Conservation (phyloP, 37 sponge, comb jelly and placozoan genomes). For the Spongilla lacustris region DNA sequence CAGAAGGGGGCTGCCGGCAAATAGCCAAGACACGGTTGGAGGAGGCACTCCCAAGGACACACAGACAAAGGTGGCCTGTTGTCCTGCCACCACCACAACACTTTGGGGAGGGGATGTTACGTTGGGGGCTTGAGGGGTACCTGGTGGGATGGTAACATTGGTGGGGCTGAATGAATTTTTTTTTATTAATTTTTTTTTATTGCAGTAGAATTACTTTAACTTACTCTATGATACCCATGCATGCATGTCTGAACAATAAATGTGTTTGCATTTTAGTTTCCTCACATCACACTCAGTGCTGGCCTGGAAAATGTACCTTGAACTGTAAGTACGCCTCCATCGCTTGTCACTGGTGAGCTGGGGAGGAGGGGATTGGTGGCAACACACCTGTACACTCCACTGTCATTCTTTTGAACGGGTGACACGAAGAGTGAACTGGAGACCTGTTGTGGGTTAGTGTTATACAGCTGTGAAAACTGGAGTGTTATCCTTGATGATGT, state of each 20-base stretch:
- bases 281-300: too few species aligned
- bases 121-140: conserved; percentile 18
- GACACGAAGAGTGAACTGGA: conserved; percentile 54
- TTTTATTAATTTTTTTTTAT: neutral
- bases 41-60: conserved; percentile 53
- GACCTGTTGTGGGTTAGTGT: conserved; percentile 29
- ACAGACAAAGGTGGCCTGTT: conserved; percentile 42
- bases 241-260: too few species aligned
- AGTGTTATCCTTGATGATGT: conserved; percentile 17
- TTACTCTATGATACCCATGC: neutral
- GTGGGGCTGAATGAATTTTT: neutral
- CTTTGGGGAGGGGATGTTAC: conserved; percentile 38
- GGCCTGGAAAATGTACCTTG: conserved; percentile 56
- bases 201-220: neutral
- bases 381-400: conserved; percentile 40
- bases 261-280: too few species aligned
- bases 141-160: conserved; percentile 6
- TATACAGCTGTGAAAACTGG: conserved; percentile 7
- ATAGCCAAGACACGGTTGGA: conserved; percentile 56
- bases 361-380: conserved; percentile 59
- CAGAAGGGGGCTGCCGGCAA: conserved; percentile 1
- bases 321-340: conserved; percentile 37
- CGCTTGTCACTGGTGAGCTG: conserved; percentile 23
- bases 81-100: conserved; percentile 21
- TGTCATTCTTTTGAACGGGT: conserved; percentile 7